These are phyloP conservation scores for Cataglyphis albicans DNA, from an alignment of 2,888 invertebrate genomes.

Conservation along the genomic window DNA sequence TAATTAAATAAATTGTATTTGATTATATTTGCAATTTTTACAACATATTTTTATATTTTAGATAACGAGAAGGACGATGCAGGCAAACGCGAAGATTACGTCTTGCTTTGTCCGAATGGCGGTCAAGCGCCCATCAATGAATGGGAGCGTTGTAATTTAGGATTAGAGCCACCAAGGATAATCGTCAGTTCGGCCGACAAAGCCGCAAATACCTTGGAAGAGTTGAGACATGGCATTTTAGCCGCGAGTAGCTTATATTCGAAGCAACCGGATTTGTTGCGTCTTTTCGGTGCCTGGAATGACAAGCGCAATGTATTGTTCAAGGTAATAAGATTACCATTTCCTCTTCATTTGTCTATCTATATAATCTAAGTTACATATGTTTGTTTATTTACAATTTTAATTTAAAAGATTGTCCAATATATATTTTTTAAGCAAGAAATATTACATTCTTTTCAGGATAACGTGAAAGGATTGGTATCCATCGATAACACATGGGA, in stretches of 20 bases:
- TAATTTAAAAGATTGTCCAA: background rate
- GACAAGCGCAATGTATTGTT: constrained; percentile 87
- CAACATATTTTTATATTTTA: background rate
- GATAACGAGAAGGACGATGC: constrained; percentile 19
- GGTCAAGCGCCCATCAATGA: constrained; percentile 87
- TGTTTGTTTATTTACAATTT: background rate
- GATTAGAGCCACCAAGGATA: constrained; percentile 88
- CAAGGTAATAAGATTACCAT: constrained; percentile 83
- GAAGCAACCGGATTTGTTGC: constrained; percentile 88
- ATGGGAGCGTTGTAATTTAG: constrained; percentile 89
- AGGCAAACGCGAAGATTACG: constrained; percentile 87
- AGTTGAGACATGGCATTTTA: constrained; percentile 89
- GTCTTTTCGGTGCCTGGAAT: constrained; percentile 89
- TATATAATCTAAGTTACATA: too few species aligned
- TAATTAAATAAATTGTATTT: constrained; percentile 9
- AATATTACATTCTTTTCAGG: constrained; percentile 81
- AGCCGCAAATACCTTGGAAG: constrained; percentile 87
- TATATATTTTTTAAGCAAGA: background rate
- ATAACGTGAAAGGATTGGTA: constrained; percentile 86
- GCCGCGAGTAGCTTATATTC: constrained; percentile 88
- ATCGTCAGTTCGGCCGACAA: constrained; percentile 86
- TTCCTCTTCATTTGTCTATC: background rate
- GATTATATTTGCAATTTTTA: background rate
- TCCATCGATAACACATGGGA: constrained; percentile 82
- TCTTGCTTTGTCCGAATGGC: constrained; percentile 89